A percentile compares a stretch with the other conserved stretches of the same genome.
phyloP scores from a whole-genome alignment of 1,140 invertebrate species.

The Saccostrea glomerata region DNA sequence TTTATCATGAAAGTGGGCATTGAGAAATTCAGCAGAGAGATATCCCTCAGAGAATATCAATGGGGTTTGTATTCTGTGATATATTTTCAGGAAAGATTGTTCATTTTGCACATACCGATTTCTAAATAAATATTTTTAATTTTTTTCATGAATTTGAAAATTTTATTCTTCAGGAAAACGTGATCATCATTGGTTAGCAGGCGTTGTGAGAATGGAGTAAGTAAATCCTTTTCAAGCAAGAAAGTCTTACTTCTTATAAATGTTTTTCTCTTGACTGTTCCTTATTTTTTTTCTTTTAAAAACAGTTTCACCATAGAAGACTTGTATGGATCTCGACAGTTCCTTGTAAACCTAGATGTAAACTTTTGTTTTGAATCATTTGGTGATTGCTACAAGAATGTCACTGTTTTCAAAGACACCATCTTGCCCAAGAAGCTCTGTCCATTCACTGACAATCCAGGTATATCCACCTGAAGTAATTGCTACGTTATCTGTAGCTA shows the following conservation, averaged over 20 bases:
- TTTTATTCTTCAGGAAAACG: conserved; percentile 26
- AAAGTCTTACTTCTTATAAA: background rate
- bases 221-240: background rate
- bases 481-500: background rate
- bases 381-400: conserved; percentile 40
- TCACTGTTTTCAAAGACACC: conserved; percentile 47
- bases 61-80: conserved; percentile 36
- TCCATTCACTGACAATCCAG: conserved; percentile 25
- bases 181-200: conserved; percentile 38
- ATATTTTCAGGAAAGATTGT: background rate
- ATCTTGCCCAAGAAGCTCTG: conserved; percentile 50
- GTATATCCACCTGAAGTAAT: background rate
- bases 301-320: conserved; percentile 58
- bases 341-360: conserved; percentile 48
- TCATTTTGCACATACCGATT: background rate
- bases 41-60: conserved; percentile 47
- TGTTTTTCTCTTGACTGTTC: background rate
- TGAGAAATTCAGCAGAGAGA: conserved; percentile 47
- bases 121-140: background rate
- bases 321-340: conserved; percentile 44
- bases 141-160: background rate
- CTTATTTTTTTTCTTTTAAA: background rate
- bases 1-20: conserved; percentile 46
- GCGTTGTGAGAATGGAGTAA: conserved; percentile 49
- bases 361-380: conserved; percentile 57